Percentiles rank a stretch among this genome's conserved stretches.
These are phyloP conservation scores for Drosophila murphyi DNA, from an alignment of 1,140 invertebrate species.

Conservation along the genomic window DNA sequence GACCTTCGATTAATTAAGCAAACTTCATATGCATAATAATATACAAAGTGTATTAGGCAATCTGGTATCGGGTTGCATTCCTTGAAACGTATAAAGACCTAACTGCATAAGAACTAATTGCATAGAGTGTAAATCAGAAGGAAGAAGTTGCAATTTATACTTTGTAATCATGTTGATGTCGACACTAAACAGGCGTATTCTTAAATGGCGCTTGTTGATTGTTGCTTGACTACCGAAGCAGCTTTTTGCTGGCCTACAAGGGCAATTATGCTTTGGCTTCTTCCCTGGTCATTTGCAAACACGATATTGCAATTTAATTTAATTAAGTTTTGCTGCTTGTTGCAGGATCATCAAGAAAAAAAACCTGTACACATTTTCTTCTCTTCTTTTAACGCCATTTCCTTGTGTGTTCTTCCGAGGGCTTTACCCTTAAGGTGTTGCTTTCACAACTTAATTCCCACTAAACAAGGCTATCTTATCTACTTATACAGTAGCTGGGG, in stretches of 20 bases:
- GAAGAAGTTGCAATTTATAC: background rate
- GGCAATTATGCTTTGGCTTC: background rate
- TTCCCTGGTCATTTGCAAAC: background rate
- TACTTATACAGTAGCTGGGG: background rate
- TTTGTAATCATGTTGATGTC: background rate
- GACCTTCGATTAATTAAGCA: too few species aligned
- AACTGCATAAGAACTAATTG: background rate
- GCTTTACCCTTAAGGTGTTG: too few species aligned
- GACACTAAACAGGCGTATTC: constrained; percentile 2
- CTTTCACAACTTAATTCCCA: too few species aligned
- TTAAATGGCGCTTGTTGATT: background rate
- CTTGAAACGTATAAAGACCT: background rate
- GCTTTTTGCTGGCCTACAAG: background rate
- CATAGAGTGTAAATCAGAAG: background rate
- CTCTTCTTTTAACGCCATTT: constrained; percentile 1
- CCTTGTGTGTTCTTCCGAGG: background rate
- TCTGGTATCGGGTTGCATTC: background rate
- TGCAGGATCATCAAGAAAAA: background rate
- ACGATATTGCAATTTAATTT: constrained; percentile 2
- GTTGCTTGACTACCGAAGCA: constrained; percentile 1
- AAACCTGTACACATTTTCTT: background rate
- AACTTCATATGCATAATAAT: too few species aligned
- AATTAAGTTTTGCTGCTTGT: constrained; percentile 2
- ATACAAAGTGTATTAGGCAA: too few species aligned
- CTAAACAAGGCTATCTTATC: background rate